Base-by-base conservation (phyloP, 1,140 invertebrate genomes). In the Lepidurus apus region DNA sequence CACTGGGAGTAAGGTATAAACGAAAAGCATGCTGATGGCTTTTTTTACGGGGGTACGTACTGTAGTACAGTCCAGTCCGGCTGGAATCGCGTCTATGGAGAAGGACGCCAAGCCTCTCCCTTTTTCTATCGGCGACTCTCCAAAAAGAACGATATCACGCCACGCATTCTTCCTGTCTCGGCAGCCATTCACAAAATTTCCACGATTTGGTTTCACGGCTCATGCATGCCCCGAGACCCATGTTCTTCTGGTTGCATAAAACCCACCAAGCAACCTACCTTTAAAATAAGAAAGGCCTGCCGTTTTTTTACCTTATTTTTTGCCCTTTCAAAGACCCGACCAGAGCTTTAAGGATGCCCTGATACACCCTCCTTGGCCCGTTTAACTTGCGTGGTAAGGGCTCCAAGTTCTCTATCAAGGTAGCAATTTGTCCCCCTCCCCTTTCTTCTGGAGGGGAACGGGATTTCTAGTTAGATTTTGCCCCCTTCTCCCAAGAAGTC, bases 131-230 rank as follows among this genome's bases (percentile, higher is more conserved):
- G 21, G 6, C 8, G 13, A 3, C 21, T 65, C 3, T 65, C 53
- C 53, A 65, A 65, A 65, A 65, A 11, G 53, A 65, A 65, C 53
- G 53, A 65, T 65, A 65, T 65, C 53, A 65, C 53, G 53, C 53
- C 53, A 65, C 53, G 53, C 53, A 65, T 13, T 65, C 53, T 65
- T 65, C 13, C 53, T 65, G 53, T 65, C 53, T 65, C 9, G 13
- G n/a, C 53, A 65, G 53, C 53, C 53, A 65, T 65, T 65, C 53
- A 65, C 53, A 65, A 65, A 65, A 17, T 17, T 65, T 11, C 53
- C 53, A 65, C 13, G 53, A 65, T 65, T 65, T 21, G 17, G n/a
- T 21, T 65, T 65, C 53, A 65, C 21, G 53, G 53, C 13, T 65
- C 53, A 65, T 65, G 9, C 53, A 65, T 65, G 53, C 53, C 17